A percentile compares a stretch with the other conserved stretches of the same genome.
Conservation (phyloP, 2,113 vertebrate species). For the Plecturocebus donacophilus region DNA sequence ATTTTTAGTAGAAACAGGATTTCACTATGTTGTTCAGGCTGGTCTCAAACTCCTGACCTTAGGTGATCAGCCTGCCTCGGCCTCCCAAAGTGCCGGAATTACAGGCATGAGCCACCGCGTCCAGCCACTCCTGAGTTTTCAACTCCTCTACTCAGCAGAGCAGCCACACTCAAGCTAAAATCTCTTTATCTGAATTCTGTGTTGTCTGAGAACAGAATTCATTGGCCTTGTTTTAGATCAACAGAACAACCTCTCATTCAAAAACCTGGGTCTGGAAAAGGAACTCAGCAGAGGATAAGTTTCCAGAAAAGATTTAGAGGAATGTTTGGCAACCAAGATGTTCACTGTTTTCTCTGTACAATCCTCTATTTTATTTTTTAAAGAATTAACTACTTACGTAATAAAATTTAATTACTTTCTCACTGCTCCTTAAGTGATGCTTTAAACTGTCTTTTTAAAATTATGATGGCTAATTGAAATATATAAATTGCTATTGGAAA, state of each 20-base stretch:
- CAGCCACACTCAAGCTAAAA: not conserved
- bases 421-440: not conserved
- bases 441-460: not conserved
- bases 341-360: not conserved
- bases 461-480: not conserved
- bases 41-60: too few species aligned
- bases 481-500: not conserved
- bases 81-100: too few species aligned
- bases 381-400: not conserved
- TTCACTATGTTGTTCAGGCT: too few species aligned
- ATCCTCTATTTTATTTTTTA: not conserved
- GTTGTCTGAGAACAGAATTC: not conserved
- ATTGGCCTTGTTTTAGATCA: not conserved
- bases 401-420: not conserved
- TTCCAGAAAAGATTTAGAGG: not conserved
- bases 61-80: too few species aligned
- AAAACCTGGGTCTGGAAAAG: not conserved
- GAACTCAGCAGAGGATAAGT: not conserved
- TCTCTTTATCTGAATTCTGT: not conserved
- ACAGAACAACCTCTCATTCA: not conserved
- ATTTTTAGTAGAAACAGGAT: too few species aligned
- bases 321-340: not conserved
- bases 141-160: not conserved
- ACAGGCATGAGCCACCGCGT: too few species aligned
- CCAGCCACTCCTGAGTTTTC: not conserved